These are phyloP conservation scores for Procavia capensis DNA, from an alignment of 2,113 vertebrate genomes.

Conservation along the genomic window DNA sequence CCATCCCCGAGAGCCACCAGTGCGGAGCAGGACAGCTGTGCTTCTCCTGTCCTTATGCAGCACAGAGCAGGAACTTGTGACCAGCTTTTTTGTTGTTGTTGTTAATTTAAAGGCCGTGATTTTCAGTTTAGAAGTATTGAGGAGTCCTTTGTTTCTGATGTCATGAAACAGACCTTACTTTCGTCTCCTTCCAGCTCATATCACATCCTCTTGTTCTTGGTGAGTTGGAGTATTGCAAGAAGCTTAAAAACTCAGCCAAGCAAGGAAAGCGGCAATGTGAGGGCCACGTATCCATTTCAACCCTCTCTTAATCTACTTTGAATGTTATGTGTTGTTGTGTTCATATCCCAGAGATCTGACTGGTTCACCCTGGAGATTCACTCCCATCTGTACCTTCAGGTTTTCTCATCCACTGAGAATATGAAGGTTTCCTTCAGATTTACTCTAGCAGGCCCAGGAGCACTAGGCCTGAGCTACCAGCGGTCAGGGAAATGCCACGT, in stretches of 20 bases:
- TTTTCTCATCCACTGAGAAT: not conserved
- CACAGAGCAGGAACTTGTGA: not conserved
- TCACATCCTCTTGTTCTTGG: not conserved
- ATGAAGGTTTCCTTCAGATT: not conserved
- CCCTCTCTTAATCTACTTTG: not conserved
- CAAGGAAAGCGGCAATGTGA: not conserved
- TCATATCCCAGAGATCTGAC: not conserved
- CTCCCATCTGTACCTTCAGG: no score
- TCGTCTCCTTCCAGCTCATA: not conserved
- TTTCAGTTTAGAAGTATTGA: constrained; percentile 24
- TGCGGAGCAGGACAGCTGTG: constrained; percentile 63
- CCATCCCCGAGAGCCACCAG: constrained; percentile 49
- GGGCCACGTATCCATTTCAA: not conserved
- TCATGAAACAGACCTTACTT: not conserved
- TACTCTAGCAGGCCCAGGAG: not conserved
- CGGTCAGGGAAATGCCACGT: constrained; percentile 79
- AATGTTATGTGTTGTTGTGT: not conserved
- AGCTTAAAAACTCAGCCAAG: not conserved
- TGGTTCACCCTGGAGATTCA: not conserved
- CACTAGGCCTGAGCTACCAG: not conserved
- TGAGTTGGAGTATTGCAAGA: not conserved
- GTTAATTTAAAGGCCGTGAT: not conserved
- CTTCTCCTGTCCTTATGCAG: constrained; percentile 55
- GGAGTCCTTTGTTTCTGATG: not conserved
- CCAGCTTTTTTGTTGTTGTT: not conserved